These are phyloP conservation scores for Callyntrura sp. DNA, from an alignment of 2,888 invertebrate genomes.

Conservation along the genomic window DNA sequence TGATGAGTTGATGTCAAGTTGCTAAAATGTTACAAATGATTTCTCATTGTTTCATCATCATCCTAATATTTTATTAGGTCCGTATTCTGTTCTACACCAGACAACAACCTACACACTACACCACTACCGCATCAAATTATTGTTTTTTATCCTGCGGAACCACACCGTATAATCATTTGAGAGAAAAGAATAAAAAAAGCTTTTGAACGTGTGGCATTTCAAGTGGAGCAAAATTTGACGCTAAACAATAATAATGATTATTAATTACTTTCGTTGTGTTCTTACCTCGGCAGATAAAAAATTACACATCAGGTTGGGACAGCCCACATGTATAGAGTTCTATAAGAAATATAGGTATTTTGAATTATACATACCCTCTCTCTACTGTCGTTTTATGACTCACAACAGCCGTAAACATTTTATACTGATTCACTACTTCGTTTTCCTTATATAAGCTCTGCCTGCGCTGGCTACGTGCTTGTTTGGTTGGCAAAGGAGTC, in stretches of 20 bases:
- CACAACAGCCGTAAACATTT: neutral
- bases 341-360: neutral
- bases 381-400: conserved; percentile 2
- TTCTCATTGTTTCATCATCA: conserved; percentile 73
- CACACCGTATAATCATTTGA: conserved; percentile 60
- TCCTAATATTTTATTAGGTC: conserved; percentile 59
- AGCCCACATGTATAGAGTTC: neutral
- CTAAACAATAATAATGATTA: conserved; percentile 72
- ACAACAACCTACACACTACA: neutral
- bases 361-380: neutral
- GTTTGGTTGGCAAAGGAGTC: conserved; percentile 21
- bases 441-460: conserved; percentile 22
- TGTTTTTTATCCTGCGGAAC: conserved; percentile 65
- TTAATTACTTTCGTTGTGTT: conserved; percentile 65
- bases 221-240: conserved; percentile 72
- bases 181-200: conserved; percentile 14
- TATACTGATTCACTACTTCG: neutral
- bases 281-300: conserved; percentile 35
- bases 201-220: conserved; percentile 67
- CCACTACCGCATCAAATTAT: conserved; percentile 66
- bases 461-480: conserved; percentile 20
- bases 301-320: conserved; percentile 26
- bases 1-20: conserved; percentile 66
- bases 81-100: neutral
- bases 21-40: conserved; percentile 76